These are phyloP conservation scores for Ciconia nigra DNA, from an alignment of 2,797 vertebrate genomes.

Conservation along the genomic window DNA sequence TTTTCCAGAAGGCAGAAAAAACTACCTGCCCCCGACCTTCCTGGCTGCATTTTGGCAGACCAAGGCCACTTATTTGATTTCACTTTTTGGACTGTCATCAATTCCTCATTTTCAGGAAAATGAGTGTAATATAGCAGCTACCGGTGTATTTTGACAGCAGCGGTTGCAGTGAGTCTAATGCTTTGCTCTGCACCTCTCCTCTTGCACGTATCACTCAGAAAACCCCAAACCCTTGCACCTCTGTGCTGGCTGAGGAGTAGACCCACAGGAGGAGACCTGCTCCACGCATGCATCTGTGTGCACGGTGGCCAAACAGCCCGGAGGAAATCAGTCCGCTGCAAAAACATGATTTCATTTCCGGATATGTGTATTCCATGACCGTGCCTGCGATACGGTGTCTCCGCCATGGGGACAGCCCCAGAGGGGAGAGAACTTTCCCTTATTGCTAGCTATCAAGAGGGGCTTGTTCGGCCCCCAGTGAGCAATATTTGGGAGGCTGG, in stretches of 20 bases:
- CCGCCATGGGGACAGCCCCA: not conserved
- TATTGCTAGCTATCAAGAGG: not conserved
- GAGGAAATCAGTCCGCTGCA: not conserved
- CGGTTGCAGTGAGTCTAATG: not conserved
- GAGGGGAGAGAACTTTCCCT: not conserved
- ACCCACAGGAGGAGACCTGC: not conserved
- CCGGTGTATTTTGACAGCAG: not conserved
- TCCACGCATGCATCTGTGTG: fast-evolving
- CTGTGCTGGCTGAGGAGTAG: not conserved
- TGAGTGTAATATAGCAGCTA: not conserved
- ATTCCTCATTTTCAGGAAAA: not conserved
- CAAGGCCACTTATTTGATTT: not conserved
- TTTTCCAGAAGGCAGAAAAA: not conserved
- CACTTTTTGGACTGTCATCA: not conserved
- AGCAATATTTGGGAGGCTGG: not conserved
- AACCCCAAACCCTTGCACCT: not conserved
- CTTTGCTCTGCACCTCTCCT: not conserved
- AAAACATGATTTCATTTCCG: conserved; percentile 37
- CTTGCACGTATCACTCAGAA: fast-evolving
- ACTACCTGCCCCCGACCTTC: not conserved
- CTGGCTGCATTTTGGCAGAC: not conserved
- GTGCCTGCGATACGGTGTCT: fast-evolving
- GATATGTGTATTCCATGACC: not conserved
- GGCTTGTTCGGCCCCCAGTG: fast-evolving
- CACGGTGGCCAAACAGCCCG: fast-evolving